A percentile compares a stretch with the other conserved stretches of the same genome.
Evolutionary conservation across 2,797 vertebrate genomes (phyloP).

Genomic region (Sebastes hubbsi): DNA sequence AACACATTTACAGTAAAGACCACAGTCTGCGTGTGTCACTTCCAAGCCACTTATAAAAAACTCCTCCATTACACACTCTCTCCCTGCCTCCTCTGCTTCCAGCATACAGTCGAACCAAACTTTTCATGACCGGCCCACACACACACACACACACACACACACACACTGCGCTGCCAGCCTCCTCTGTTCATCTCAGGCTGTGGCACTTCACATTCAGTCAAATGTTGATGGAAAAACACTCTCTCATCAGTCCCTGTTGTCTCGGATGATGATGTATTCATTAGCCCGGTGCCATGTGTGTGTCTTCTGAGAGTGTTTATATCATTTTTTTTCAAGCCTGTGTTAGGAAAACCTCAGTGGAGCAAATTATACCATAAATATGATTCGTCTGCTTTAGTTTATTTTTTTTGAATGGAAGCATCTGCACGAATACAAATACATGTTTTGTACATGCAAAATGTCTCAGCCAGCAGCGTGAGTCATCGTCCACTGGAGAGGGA

Average conservation of each 20-base stretch:
- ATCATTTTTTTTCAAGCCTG: neutral
- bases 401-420: neutral
- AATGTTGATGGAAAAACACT: slow-evolving; percentile 17
- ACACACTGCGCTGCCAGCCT: slow-evolving; percentile 12
- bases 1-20: slow-evolving; percentile 13
- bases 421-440: neutral
- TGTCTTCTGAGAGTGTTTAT: neutral
- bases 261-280: neutral
- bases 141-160: neutral
- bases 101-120: slow-evolving; percentile 34
- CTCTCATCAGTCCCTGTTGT: slow-evolving; percentile 12
- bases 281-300: neutral
- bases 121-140: slow-evolving; percentile 37
- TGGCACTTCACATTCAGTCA: slow-evolving; percentile 6
- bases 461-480: neutral
- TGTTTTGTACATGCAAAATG: neutral
- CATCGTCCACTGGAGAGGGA: neutral
- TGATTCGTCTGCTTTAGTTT: slow-evolving; percentile 10
- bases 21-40: neutral
- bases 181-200: slow-evolving; percentile 12
- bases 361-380: neutral
- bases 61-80: slow-evolving; percentile 33
- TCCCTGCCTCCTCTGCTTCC: slow-evolving; percentile 41
- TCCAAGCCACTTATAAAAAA: slow-evolving; percentile 20
- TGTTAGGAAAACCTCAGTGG: neutral